Conservation (phyloP, 2,797 vertebrate genomes). For the Siniperca scherzeri region DNA sequence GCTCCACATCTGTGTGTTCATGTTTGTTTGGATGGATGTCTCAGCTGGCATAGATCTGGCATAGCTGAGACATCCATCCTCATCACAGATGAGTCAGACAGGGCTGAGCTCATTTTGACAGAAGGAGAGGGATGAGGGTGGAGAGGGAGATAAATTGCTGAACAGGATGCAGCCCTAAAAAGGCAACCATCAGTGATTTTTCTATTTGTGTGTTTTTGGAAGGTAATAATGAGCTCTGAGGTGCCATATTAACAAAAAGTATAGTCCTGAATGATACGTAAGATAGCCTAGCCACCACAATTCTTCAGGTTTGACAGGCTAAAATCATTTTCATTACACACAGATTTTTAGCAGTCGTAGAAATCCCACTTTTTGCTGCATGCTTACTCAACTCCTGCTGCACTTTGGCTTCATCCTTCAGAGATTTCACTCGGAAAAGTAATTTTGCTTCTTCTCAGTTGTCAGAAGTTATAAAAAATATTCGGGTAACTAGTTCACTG, state of each 20-base stretch:
- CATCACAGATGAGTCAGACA: slow-evolving; percentile 75
- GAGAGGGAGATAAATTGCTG: slow-evolving; percentile 25
- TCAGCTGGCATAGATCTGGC: slow-evolving; percentile 72
- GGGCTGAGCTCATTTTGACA: slow-evolving; percentile 58
- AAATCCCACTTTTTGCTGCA: slow-evolving; percentile 38
- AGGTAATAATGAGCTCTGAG: slow-evolving; percentile 14
- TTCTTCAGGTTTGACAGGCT: slow-evolving; percentile 24
- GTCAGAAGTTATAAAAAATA: slow-evolving; percentile 59
- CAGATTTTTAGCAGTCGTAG: slow-evolving; percentile 25
- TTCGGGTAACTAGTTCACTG: slow-evolving; percentile 42
- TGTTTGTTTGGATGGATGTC: slow-evolving; percentile 70
- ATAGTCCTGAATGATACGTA: not conserved
- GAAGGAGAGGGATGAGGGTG: slow-evolving; percentile 29
- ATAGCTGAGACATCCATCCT: slow-evolving; percentile 36
- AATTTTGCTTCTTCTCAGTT: slow-evolving; percentile 56
- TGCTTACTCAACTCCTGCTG: slow-evolving; percentile 49
- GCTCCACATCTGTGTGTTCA: slow-evolving; percentile 34
- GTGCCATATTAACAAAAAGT: slow-evolving; percentile 18
- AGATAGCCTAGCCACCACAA: not conserved
- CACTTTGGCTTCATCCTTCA: slow-evolving; percentile 58
- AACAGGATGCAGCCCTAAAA: slow-evolving; percentile 48
- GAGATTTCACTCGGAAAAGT: slow-evolving; percentile 54
- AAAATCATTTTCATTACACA: slow-evolving; percentile 30
- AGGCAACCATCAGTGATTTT: slow-evolving; percentile 30
- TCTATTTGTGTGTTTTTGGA: slow-evolving; percentile 6